A percentile compares a stretch with the other conserved stretches of the same genome.
These are phyloP conservation scores for Diplosoma virens DNA, from an alignment of 23 tunicate species.

Conservation along the genomic window DNA sequence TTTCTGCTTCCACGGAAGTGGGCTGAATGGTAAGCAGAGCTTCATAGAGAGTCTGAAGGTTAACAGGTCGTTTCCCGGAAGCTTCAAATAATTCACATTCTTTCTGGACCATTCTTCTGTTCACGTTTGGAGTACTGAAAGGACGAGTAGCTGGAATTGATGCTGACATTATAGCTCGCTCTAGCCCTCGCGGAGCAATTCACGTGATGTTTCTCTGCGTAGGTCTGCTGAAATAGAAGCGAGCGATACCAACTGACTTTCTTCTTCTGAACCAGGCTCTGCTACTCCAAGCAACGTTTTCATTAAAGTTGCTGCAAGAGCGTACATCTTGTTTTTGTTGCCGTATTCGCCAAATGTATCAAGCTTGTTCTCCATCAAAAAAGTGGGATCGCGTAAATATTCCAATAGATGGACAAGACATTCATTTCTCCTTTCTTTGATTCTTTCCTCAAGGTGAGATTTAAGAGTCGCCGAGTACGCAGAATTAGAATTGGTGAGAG, in stretches of 20 bases:
- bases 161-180: constrained; percentile 58
- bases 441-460: constrained; percentile 30
- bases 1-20: constrained; percentile 68
- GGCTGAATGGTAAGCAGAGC: constrained; percentile 42
- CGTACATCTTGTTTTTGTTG: constrained; percentile 42
- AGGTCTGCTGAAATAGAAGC: constrained; percentile 24
- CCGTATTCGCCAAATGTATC: constrained; percentile 38
- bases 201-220: constrained; percentile 20
- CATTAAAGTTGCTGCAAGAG: constrained; percentile 55
- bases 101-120: constrained; percentile 47
- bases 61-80: constrained; percentile 52
- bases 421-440: constrained; percentile 37
- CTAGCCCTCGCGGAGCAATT: constrained; percentile 30
- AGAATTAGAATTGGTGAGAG: constrained; percentile 36
- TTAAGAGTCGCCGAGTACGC: constrained; percentile 29
- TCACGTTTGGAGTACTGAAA: constrained; percentile 36
- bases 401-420: constrained; percentile 36
- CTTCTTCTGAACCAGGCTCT: constrained; percentile 22
- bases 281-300: constrained; percentile 35
- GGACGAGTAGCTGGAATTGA: constrained; percentile 34
- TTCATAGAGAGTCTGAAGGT: constrained; percentile 50
- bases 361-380: constrained; percentile 24
- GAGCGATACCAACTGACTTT: constrained; percentile 30
- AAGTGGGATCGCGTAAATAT: constrained; percentile 33
- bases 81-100: constrained; percentile 53